Percentiles rank a stretch among this genome's conserved stretches.
Conservation (phyloP, 2,113 vertebrate genomes). For the Crotalus horridus region DNA sequence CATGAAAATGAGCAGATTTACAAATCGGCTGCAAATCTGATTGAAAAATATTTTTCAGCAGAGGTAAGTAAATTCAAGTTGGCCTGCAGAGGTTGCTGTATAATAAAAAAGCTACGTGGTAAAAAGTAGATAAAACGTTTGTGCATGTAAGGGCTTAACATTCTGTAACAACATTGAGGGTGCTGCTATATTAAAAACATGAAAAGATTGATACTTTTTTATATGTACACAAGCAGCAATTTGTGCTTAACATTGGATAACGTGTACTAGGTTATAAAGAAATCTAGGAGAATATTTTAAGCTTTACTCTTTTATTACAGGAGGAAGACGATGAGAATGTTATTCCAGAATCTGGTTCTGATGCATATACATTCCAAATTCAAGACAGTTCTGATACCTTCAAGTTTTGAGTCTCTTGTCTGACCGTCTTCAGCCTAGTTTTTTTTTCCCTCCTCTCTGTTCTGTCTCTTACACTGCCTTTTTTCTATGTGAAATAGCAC, state of each 20-base stretch:
- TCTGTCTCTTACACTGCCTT: slow-evolving; percentile 49
- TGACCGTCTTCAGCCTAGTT: not conserved
- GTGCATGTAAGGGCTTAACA: not conserved
- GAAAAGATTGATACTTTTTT: not conserved
- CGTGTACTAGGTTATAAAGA: not conserved
- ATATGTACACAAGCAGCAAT: no score
- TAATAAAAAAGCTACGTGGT: not conserved
- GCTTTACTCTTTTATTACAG: slow-evolving; percentile 56
- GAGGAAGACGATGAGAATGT: slow-evolving; percentile 81
- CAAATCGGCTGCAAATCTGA: slow-evolving; percentile 80
- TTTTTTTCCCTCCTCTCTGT: not conserved
- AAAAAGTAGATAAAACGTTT: not conserved
- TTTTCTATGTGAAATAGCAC: slow-evolving; percentile 72
- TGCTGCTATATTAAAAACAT: not conserved
- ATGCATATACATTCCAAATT: slow-evolving; percentile 77
- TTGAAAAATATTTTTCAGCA: slow-evolving; percentile 87
- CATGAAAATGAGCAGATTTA: slow-evolving; percentile 94
- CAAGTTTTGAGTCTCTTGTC: slow-evolving; percentile 72
- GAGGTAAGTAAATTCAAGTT: slow-evolving; percentile 74
- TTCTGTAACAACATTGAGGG: not conserved
- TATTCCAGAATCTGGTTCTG: slow-evolving; percentile 74
- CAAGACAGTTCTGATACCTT: slow-evolving; percentile 73
- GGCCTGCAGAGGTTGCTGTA: no score
- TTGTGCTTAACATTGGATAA: not conserved
- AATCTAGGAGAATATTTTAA: not conserved